phyloP scores from a whole-genome alignment of 2,888 invertebrate genomes.

The Nomada lathburiana region DNA sequence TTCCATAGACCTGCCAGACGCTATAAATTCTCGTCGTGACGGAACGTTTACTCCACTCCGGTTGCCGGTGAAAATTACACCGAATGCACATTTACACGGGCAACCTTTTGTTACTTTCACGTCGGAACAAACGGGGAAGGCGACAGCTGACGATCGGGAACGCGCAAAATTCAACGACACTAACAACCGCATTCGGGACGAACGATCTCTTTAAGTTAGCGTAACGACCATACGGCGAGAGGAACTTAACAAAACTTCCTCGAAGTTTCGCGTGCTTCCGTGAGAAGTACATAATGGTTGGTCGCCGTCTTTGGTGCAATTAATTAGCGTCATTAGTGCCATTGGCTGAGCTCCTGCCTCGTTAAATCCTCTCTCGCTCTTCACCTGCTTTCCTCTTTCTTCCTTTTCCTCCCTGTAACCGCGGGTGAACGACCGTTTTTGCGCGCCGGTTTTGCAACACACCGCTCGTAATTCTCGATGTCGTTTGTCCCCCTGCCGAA shows the following conservation, averaged over 20 bases:
- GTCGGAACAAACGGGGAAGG: not conserved
- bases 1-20: not conserved
- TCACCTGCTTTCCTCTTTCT: constrained; percentile 41
- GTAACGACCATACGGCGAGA: constrained; percentile 28
- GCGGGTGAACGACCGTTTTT: constrained; percentile 62
- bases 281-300: constrained; percentile 71
- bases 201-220: constrained; percentile 32
- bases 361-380: constrained; percentile 70
- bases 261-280: constrained; percentile 70
- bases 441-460: constrained; percentile 25
- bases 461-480: not conserved
- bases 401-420: constrained; percentile 14
- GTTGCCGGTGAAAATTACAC: constrained; percentile 2
- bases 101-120: constrained; percentile 7
- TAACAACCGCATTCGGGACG: constrained; percentile 7
- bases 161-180: constrained; percentile 25
- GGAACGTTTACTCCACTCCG: not conserved
- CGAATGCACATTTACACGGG: constrained; percentile 3
- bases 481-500: not conserved
- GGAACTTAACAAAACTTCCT: constrained; percentile 62
- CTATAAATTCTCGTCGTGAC: not conserved
- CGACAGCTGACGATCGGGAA: constrained; percentile 23
- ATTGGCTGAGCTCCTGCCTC: constrained; percentile 74
- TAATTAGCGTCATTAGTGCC: constrained; percentile 81
- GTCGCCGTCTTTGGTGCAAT: constrained; percentile 76